A percentile compares a stretch with the other conserved stretches of the same genome.
Conservation (phyloP, 2,888 invertebrate species). For the Chaitophorus viminalis region DNA sequence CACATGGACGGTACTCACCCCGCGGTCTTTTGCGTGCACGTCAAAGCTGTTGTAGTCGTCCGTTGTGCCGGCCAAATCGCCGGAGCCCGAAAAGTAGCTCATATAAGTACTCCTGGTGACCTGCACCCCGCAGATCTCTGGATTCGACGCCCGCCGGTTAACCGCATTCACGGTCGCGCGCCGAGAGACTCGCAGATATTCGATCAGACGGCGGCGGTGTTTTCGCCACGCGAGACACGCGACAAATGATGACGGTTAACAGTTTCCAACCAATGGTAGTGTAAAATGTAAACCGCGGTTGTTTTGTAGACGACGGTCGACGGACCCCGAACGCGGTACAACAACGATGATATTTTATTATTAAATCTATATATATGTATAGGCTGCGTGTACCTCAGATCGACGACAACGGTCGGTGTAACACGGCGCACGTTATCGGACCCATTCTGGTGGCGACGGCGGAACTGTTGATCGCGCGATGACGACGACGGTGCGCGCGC, state of each 20-base stretch:
- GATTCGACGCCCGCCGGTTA: background rate
- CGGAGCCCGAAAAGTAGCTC: conserved; percentile 60
- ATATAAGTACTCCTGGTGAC: conserved; percentile 45
- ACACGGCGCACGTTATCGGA: background rate
- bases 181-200: background rate
- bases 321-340: background rate
- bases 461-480: too few relatives aligned
- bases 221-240: background rate
- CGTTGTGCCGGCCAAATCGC: conserved; percentile 57
- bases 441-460: background rate
- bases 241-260: background rate
- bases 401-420: background rate
- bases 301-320: background rate
- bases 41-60: conserved; percentile 44
- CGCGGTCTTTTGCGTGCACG: conserved; percentile 31
- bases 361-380: too few relatives aligned
- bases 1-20: conserved; percentile 2
- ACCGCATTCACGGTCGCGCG: background rate
- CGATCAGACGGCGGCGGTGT: background rate
- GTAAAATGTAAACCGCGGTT: background rate
- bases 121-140: background rate
- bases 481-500: background rate
- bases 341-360: too few relatives aligned
- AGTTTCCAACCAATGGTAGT: background rate
- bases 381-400: background rate